phyloP scores from a whole-genome alignment of 2,797 vertebrate genomes.

The Catharus ustulatus region DNA sequence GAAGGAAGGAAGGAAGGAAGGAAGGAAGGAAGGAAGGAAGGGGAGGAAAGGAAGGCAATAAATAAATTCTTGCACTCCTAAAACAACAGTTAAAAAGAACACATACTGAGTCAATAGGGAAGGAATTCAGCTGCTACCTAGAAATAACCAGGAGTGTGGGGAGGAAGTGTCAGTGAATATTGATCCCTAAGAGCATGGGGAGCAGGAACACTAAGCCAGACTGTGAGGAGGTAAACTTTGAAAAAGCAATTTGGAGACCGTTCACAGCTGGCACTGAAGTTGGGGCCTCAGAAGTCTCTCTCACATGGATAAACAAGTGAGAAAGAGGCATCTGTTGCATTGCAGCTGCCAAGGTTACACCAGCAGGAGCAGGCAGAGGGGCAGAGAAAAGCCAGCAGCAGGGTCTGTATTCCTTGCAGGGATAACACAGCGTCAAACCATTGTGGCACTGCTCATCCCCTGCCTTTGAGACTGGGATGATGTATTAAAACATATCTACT shows the following conservation, averaged over 20 bases:
- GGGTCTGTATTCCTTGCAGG: not conserved
- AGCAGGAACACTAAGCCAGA: slow-evolving; percentile 1
- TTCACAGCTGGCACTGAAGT: slow-evolving; percentile 39
- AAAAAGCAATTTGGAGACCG: slow-evolving; percentile 6
- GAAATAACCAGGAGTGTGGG: not conserved
- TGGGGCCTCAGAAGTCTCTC: slow-evolving; percentile 52
- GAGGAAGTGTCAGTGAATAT: not conserved
- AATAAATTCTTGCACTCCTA: not conserved
- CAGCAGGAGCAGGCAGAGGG: slow-evolving; percentile 16
- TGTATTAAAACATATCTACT: not conserved
- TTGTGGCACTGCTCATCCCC: not conserved
- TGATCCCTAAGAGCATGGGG: not conserved
- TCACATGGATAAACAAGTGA: slow-evolving; percentile 39
- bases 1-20: no score
- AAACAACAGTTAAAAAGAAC: not conserved
- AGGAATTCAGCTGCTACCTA: not conserved
- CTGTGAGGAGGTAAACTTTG: slow-evolving; percentile 14
- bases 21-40: no score
- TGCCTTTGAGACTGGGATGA: not conserved
- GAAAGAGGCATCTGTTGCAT: slow-evolving; percentile 59
- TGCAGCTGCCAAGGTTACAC: slow-evolving; percentile 64
- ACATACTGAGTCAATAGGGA: not conserved
- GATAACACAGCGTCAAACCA: not conserved
- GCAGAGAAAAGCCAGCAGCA: not conserved
- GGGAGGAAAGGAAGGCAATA: not conserved